Evolutionary conservation across 2,113 vertebrate genomes (phyloP).

Genomic region (Ancistrus triradiatus): DNA sequence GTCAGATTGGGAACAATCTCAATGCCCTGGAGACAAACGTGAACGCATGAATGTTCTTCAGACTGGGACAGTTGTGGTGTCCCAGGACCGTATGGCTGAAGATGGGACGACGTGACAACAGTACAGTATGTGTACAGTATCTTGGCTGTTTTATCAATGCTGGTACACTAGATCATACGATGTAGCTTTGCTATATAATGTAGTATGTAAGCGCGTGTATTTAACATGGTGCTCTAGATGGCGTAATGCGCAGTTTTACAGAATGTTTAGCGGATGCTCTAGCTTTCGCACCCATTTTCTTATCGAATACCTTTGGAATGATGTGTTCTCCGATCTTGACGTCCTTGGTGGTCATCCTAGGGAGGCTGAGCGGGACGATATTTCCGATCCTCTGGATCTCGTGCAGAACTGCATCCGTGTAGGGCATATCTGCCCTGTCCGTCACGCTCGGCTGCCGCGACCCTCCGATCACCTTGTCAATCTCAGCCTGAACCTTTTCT

Average conservation of each 20-base stretch:
- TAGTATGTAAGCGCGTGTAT: no score
- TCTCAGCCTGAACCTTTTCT: slow-evolving; percentile 45
- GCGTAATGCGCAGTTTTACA: no score
- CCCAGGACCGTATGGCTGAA: no score
- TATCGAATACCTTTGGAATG: slow-evolving; percentile 62
- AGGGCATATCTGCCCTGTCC: slow-evolving; percentile 51
- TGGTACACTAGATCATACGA: no score
- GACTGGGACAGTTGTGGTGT: no score
- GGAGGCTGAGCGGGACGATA: slow-evolving; percentile 51
- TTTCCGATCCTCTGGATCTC: slow-evolving; percentile 66
- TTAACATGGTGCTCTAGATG: no score
- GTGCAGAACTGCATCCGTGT: slow-evolving; percentile 6
- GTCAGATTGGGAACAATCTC: slow-evolving; percentile 63
- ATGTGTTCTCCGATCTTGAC: slow-evolving; percentile 41
- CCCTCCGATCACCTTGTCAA: slow-evolving; percentile 28
- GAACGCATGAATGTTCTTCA: background rate
- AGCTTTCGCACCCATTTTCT: no score
- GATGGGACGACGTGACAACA: no score
- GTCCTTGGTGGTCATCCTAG: slow-evolving; percentile 42
- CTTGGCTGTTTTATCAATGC: no score
- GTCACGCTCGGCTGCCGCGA: slow-evolving; percentile 33
- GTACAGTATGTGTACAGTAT: no score
- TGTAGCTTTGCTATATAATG: no score
- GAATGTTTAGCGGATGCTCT: no score
- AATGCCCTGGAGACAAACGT: slow-evolving; percentile 58